These are phyloP conservation scores for Cottoperca gobio DNA, from an alignment of 2,797 vertebrate species.

Conservation along the genomic window DNA sequence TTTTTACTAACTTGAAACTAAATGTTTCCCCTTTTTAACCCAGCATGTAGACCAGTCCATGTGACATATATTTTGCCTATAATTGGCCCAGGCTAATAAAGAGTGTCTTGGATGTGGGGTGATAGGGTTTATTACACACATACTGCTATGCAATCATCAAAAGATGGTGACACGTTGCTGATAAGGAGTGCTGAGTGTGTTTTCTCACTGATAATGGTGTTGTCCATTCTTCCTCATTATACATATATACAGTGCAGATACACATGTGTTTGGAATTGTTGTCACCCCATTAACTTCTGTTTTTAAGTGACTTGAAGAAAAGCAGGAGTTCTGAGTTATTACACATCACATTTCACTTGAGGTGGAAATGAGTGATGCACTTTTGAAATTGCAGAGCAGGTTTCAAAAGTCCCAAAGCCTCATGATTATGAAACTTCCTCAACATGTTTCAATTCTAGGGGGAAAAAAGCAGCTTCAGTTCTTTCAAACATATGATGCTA, in stretches of 20 bases:
- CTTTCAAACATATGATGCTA: not conserved
- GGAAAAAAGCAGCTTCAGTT: not conserved
- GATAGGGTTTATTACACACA: not conserved
- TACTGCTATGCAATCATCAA: not conserved
- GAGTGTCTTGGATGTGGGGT: not conserved
- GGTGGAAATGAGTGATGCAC: not conserved
- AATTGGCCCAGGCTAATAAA: not conserved
- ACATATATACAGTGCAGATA: not conserved
- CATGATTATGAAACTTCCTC: slow-evolving; percentile 51
- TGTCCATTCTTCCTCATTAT: not conserved
- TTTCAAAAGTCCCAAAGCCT: slow-evolving; percentile 42
- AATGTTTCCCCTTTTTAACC: not conserved
- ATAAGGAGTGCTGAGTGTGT: slow-evolving; percentile 54
- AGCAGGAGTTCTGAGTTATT: not conserved
- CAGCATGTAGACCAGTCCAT: not conserved
- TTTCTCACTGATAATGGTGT: slow-evolving; percentile 34
- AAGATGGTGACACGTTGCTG: slow-evolving; percentile 10
- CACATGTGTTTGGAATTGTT: not conserved
- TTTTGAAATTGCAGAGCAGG: slow-evolving; percentile 14
- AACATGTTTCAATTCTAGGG: not conserved
- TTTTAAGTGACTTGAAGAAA: not conserved
- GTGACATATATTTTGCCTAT: not conserved
- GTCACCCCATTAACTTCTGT: not conserved
- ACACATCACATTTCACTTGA: not conserved
- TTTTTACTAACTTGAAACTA: not conserved